Conservation (phyloP, 2,797 vertebrate genomes). For the Pangasius krempfi region DNA sequence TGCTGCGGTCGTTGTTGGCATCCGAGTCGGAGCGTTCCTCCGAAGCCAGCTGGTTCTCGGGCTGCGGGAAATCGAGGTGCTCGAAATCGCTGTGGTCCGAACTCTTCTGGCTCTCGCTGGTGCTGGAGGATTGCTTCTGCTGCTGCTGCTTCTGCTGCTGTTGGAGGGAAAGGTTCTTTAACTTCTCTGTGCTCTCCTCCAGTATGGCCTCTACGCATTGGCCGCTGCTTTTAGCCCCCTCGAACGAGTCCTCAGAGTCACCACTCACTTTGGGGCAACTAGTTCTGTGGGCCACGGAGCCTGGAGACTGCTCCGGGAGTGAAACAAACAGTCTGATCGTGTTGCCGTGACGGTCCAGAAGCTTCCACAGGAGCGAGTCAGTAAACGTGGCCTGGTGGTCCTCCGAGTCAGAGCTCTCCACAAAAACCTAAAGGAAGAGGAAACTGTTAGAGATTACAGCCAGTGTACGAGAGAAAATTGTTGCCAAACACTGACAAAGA, state of each 20-base stretch:
- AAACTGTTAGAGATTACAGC: neutral
- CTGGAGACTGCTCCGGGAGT: slow-evolving; percentile 91
- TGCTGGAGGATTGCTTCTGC: slow-evolving; percentile 83
- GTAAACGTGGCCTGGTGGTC: slow-evolving; percentile 89
- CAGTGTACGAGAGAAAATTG: neutral
- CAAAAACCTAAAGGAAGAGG: slow-evolving; percentile 82
- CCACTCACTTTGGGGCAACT: slow-evolving; percentile 81
- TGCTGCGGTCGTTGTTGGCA: slow-evolving; percentile 96
- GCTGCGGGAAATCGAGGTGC: slow-evolving; percentile 89
- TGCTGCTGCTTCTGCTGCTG: slow-evolving; percentile 60
- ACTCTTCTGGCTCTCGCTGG: slow-evolving; percentile 94
- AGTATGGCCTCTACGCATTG: slow-evolving; percentile 96
- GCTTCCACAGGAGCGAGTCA: slow-evolving; percentile 94
- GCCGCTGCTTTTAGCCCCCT: slow-evolving; percentile 81
- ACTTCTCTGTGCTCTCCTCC: slow-evolving; percentile 97
- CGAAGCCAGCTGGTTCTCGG: slow-evolving; percentile 84
- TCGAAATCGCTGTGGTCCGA: slow-evolving; percentile 95
- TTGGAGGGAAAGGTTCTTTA: slow-evolving; percentile 92
- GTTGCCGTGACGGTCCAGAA: slow-evolving; percentile 96
- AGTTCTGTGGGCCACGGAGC: slow-evolving; percentile 81
- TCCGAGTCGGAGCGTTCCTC: slow-evolving; percentile 98
- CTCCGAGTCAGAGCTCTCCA: slow-evolving; percentile 90
- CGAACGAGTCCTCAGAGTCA: slow-evolving; percentile 80
- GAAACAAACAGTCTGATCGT: slow-evolving; percentile 92
- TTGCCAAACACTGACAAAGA: neutral